Evolutionary conservation across 2,888 invertebrate genomes (phyloP).

Genomic region (Tetranychus piercei): DNA sequence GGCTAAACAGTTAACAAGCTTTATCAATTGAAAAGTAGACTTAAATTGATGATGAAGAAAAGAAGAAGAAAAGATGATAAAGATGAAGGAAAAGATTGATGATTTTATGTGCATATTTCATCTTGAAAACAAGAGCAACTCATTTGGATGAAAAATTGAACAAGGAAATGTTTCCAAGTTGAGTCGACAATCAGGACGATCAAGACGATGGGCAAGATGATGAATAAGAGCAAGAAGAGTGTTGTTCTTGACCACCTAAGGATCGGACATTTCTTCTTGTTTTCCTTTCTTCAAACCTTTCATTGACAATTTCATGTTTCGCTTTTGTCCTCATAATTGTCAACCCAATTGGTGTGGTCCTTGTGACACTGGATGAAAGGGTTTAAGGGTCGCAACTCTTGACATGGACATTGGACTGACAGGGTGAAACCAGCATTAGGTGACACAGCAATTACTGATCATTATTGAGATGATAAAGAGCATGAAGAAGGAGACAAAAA

Average conservation of each 20-base stretch:
- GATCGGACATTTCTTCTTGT: background rate
- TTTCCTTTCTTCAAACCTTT: background rate
- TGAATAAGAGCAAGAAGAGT: background rate
- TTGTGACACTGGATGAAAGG: background rate
- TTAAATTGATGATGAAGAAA: no score
- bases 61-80: no score
- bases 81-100: no score
- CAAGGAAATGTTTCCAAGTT: no score
- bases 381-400: background rate
- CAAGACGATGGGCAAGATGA: no score
- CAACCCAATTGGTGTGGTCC: background rate
- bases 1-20: background rate
- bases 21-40: no score
- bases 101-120: no score
- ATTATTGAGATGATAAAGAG: background rate
- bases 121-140: no score
- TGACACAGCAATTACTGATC: background rate
- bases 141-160: no score
- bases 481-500: background rate
- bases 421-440: background rate
- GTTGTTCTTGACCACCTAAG: background rate
- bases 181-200: no score
- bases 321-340: background rate
- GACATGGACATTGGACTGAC: background rate
- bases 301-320: background rate